phyloP scores from a whole-genome alignment of 2,888 invertebrate genomes.

The Liodrosophila aerea region DNA sequence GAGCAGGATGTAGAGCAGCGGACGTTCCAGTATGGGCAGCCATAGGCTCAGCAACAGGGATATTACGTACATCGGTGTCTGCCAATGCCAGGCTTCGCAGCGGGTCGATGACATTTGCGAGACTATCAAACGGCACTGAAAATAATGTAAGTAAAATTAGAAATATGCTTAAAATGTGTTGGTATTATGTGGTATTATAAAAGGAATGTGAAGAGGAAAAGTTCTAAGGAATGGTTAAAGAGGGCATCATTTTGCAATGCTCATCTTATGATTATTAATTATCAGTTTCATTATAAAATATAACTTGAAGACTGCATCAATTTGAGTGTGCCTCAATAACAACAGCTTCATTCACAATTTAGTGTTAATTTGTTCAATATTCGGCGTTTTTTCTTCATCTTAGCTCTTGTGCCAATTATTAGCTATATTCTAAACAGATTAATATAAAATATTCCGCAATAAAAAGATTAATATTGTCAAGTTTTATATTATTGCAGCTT shows the following conservation, averaged over 20 bases:
- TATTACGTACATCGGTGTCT: constrained; percentile 79
- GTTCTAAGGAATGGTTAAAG: too few relatives aligned
- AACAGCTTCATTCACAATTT: neutral
- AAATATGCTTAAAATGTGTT: neutral
- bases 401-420: too few relatives aligned
- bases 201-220: too few relatives aligned
- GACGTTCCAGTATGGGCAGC: constrained; percentile 85
- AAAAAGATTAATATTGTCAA: too few relatives aligned
- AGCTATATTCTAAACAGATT: neutral
- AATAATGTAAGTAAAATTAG: too few relatives aligned
- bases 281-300: too few relatives aligned
- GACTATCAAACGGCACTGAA: constrained; percentile 97
- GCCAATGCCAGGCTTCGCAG: constrained; percentile 88
- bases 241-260: too few relatives aligned
- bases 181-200: neutral
- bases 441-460: neutral
- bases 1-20: constrained; percentile 88
- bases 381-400: neutral
- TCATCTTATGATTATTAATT: too few relatives aligned
- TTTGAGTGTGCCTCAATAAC: too few relatives aligned
- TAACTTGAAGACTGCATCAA: too few relatives aligned
- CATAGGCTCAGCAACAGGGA: constrained; percentile 76
- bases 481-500: too few relatives aligned
- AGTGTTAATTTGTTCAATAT: constrained; percentile 9
- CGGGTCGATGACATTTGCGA: constrained; percentile 98